phyloP scores from a whole-genome alignment of 2,888 invertebrate genomes.

The Nasonia oneida region DNA sequence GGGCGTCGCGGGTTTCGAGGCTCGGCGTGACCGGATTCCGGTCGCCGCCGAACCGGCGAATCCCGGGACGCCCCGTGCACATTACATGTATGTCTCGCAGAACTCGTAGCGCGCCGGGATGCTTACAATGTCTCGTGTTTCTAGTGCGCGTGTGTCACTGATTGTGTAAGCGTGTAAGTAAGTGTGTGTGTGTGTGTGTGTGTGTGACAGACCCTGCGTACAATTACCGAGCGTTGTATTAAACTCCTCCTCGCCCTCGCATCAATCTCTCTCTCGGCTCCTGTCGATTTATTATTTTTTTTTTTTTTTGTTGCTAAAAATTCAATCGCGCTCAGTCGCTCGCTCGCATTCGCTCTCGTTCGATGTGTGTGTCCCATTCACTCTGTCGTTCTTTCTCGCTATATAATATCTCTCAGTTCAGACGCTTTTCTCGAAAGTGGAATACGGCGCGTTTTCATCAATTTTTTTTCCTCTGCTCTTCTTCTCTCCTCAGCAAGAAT shows the following conservation, averaged over 20 bases:
- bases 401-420: conserved; percentile 65
- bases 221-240: conserved; percentile 59
- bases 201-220: conserved; percentile 56
- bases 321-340: conserved; percentile 60
- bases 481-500: neutral
- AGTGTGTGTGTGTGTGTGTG: neutral
- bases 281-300: conserved; percentile 55
- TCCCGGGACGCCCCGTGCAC: conserved; percentile 39
- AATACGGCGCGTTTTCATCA: conserved; percentile 61
- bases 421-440: conserved; percentile 66
- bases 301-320: conserved; percentile 45
- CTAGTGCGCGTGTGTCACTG: neutral
- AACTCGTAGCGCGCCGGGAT: conserved; percentile 58
- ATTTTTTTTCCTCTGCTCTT: neutral
- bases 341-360: conserved; percentile 47
- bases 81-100: conserved; percentile 36
- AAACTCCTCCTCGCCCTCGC: conserved; percentile 54
- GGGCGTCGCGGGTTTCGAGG: conserved; percentile 59
- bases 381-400: conserved; percentile 37
- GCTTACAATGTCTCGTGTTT: conserved; percentile 1
- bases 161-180: neutral
- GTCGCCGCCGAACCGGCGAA: conserved; percentile 61
- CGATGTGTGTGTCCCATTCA: conserved; percentile 15
- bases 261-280: conserved; percentile 58
- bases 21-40: conserved; percentile 60